Base-by-base conservation (phyloP, 2,888 invertebrate species). In the Drosophila lacicola region DNA sequence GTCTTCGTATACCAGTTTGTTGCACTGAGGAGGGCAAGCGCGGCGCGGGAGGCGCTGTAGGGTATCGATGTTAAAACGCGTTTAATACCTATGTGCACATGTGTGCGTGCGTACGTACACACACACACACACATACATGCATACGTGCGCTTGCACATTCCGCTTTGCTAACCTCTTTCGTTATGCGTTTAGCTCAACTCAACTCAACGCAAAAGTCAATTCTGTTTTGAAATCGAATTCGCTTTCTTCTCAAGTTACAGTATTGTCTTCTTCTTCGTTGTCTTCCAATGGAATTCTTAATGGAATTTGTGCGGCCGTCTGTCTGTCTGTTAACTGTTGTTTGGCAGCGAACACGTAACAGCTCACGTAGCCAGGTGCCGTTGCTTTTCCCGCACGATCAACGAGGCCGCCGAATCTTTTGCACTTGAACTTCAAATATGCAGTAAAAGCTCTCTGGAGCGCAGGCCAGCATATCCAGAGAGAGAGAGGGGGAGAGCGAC, bases 121-220 rank as follows among this genome's bases (percentile, higher is more conserved):
- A 76, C 60, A 21, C 4, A 47, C n/a, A 8, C 33, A 70, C 67
- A 68, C 66, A 76, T 56, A 19, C 6, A 54, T 2, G 8, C 8
- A 44, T 55, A 82, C 87, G 80, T 82, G 78, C 63, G 83, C 53
- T 87, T 87, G 87, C 74, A 71, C 64, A 71, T 72, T 86, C 67
- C 60, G 88, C 60, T 88, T 86, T 88, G 86, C 62, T 86, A 89
- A 88, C 85, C 85, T 86, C 88, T 85, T 86, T 86, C 89, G 89
- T 85, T 82, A 76, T 84, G 70, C 70, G 81, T 67, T 80, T n/a
- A 75, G 55, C 60, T 66, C 44, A 47, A 61, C 55, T 68, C 10
- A 72, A 49, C 54, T 68, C 41, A 34, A 68, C 57, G 68, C 63
- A 57, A 61, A 50, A 64, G 44, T 39, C 65, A 67, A 80, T 82